Percentiles rank a stretch among this genome's conserved stretches.
Conservation (phyloP, 1,140 invertebrate species). For the Aphis craccivora region DNA sequence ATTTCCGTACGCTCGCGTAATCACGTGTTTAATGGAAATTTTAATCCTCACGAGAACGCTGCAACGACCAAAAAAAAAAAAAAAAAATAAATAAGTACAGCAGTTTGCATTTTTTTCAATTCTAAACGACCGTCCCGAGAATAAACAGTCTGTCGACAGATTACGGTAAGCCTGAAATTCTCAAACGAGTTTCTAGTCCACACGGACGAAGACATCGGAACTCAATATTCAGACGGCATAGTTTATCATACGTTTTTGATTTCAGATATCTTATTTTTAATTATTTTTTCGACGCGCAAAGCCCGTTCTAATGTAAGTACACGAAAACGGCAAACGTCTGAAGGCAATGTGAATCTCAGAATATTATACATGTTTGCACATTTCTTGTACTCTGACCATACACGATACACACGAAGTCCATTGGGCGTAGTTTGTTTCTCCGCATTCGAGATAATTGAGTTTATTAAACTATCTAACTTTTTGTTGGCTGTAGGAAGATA, state of each 20-base stretch:
- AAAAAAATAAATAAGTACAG: background rate
- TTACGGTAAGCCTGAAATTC: background rate
- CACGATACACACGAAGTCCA: background rate
- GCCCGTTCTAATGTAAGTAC: background rate
- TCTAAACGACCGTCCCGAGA: background rate
- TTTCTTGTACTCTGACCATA: background rate
- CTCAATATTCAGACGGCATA: background rate
- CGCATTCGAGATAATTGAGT: background rate
- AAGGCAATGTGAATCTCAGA: background rate
- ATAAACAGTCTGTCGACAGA: background rate
- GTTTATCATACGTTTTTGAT: background rate
- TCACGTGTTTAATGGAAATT: background rate
- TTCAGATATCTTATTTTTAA: background rate
- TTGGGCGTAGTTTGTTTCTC: background rate
- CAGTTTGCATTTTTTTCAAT: background rate
- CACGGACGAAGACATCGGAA: background rate
- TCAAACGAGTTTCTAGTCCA: conserved; percentile 23
- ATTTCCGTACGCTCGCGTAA: background rate
- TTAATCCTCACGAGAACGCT: background rate
- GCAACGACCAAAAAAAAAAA: background rate
- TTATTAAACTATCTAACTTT: background rate
- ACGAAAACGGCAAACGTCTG: background rate
- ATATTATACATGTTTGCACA: background rate
- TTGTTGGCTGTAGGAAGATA: background rate
- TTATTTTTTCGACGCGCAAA: background rate